Evolutionary conservation across 1,140 invertebrate species (phyloP).

Genomic region (Calliopsis andreniformis): DNA sequence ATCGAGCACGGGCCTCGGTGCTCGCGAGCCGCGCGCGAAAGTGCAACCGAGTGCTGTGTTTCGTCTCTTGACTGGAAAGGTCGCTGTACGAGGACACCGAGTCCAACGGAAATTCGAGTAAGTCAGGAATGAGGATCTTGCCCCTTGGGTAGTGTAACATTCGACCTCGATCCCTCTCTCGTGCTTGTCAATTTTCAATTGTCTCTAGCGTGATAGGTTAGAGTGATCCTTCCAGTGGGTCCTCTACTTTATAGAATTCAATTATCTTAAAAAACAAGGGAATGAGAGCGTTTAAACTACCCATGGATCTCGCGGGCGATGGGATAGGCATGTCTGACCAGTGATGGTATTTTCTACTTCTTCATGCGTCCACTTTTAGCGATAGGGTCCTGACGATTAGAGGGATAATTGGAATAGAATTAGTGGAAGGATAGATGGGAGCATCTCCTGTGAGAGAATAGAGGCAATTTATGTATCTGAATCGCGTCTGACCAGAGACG

Average conservation of each 20-base stretch:
- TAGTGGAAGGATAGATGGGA: neutral
- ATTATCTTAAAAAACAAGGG: neutral
- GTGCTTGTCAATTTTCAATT: no score
- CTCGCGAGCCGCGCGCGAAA: constrained; percentile 54
- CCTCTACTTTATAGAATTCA: neutral
- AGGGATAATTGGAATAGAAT: neutral
- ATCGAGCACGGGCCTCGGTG: neutral
- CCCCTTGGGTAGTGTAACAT: no score
- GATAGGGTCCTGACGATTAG: neutral
- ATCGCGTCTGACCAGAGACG: constrained; percentile 53
- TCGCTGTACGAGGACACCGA: neutral
- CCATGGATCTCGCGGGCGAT: no score
- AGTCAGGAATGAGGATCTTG: neutral
- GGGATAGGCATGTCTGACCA: constrained; percentile 26
- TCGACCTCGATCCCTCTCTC: neutral
- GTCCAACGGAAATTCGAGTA: neutral
- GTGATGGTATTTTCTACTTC: constrained; percentile 46
- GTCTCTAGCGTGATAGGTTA: neutral
- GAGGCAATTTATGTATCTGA: constrained; percentile 30
- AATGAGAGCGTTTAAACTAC: constrained; percentile 2
- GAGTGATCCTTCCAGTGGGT: no score
- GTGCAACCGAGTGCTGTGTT: constrained; percentile 58
- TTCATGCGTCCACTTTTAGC: neutral
- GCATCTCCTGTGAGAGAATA: neutral
- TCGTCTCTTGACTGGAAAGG: constrained; percentile 31